Evolutionary conservation across 1,140 invertebrate genomes (phyloP).

Genomic region (Drosophila fuyamai): DNA sequence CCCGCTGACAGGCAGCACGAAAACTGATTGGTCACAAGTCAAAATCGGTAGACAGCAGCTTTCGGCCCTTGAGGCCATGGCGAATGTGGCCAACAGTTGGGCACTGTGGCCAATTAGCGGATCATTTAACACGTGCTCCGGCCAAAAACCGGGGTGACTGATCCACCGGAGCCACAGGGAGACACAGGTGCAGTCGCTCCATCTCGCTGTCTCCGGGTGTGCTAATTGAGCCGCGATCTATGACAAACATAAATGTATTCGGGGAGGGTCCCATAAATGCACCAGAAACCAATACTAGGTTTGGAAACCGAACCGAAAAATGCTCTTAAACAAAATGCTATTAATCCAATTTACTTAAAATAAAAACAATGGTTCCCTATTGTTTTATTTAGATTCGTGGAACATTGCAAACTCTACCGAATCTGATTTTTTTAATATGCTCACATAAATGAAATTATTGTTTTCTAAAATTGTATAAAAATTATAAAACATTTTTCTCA

Average conservation of each 20-base stretch:
- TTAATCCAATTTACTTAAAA: neutral
- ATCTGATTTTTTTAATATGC: neutral
- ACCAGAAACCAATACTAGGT: neutral
- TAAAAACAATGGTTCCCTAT: neutral
- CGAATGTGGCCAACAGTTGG: constrained; percentile 20
- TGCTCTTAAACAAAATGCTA: neutral
- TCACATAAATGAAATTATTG: neutral
- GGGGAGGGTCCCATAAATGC: constrained; percentile 26
- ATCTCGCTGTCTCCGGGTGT: constrained; percentile 52
- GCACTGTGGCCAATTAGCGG: constrained; percentile 48
- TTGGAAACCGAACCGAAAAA: neutral
- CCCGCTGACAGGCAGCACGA: constrained; percentile 42
- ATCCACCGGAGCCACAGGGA: constrained; percentile 2
- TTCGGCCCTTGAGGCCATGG: constrained; percentile 25
- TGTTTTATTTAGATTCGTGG: neutral
- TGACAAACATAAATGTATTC: constrained; percentile 70
- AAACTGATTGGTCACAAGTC: constrained; percentile 76
- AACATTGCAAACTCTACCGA: neutral
- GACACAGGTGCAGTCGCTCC: constrained; percentile 58
- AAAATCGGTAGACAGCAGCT: constrained; percentile 41
- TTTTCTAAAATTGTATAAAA: neutral
- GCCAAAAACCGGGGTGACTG: constrained; percentile 13
- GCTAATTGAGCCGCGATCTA: constrained; percentile 70
- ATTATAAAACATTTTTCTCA: neutral
- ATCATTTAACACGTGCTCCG: constrained; percentile 50